Evolutionary conservation across 2,113 vertebrate genomes (phyloP).

Genomic region (Scomber japonicus): DNA sequence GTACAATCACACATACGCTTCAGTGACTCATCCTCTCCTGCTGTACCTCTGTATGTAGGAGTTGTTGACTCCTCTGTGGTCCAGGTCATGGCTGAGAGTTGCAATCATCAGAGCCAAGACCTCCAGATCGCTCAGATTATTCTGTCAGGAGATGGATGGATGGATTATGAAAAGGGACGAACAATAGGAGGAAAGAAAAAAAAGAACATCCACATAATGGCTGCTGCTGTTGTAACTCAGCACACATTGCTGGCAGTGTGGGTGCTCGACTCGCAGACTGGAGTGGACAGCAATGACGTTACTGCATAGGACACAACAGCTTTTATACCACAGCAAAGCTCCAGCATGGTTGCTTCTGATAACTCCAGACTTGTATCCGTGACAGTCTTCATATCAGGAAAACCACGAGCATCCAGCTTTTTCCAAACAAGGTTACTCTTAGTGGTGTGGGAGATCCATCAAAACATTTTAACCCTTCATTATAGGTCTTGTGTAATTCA

Average conservation of each 20-base stretch:
- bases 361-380: neutral
- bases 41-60: constrained; percentile 95
- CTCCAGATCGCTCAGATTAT: constrained; percentile 91
- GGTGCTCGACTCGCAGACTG: neutral
- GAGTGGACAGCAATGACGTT: neutral
- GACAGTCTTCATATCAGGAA: neutral
- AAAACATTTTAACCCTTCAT: neutral
- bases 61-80: constrained; percentile 98
- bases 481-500: neutral
- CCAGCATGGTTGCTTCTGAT: neutral
- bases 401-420: neutral
- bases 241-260: constrained; percentile 16
- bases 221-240: constrained; percentile 14
- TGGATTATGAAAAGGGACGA: neutral
- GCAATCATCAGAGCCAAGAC: constrained; percentile 95
- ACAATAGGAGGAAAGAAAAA: neutral
- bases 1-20: constrained; percentile 13
- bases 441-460: neutral
- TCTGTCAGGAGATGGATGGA: constrained; percentile 77
- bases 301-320: neutral
- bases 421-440: neutral
- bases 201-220: neutral
- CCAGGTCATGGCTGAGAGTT: constrained; percentile 94
- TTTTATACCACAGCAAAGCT: neutral
- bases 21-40: constrained; percentile 15